Evolutionary conservation across 2,888 invertebrate species (phyloP), one percentile per base, ranked within the genome.

Genomic region (Bellardia pandia): DNA sequence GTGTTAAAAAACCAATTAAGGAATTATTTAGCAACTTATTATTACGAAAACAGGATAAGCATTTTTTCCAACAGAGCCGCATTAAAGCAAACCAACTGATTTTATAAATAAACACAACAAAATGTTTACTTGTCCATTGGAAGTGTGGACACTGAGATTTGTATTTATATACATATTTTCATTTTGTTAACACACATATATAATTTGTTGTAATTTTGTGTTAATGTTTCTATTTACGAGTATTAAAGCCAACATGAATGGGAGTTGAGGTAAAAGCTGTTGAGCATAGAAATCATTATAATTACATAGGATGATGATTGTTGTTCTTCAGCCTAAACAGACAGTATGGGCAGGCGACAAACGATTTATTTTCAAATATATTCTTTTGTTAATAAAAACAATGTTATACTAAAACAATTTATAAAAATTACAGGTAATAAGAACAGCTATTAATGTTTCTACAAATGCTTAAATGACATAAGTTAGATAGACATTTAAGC

Each of bases 231-330:
- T 2, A 62, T 23, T 23, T 23, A 23, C 23, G 23, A 23, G 23
- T 23, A 23, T 62, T 33, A n/a, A 62, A 62, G n/a, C 14, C 7
- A 62, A 62, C 37, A 62, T 37, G 37, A 37, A 37, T 62, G 30
- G 8, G 14, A 58, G 14, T 42, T 23, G 16, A 14, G 42, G 56
- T 58, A 23, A 30, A 58, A 23, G 69, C 11, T 51, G 58, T 58
- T 14, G 2, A 74, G 42, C 42, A 33, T 74, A 58, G 11, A 74
- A 58, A 58, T 74, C 33, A n/a, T n/a, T 37, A 37, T 62, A 62
- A 62, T 62, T 62, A 42, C 14, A 3, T 40, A 42, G 58, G 72
- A 58, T 11, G 58, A 8, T 11, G 7, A 11, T 16, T 14, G 16
- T 58, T 16, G 16, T 58, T 16, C 2, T 30, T 45, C n/a, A 9